Evolutionary conservation across 2,797 vertebrate species (phyloP), one percentile per base, ranked within the genome.

Genomic region (Eulemur albifrons): DNA sequence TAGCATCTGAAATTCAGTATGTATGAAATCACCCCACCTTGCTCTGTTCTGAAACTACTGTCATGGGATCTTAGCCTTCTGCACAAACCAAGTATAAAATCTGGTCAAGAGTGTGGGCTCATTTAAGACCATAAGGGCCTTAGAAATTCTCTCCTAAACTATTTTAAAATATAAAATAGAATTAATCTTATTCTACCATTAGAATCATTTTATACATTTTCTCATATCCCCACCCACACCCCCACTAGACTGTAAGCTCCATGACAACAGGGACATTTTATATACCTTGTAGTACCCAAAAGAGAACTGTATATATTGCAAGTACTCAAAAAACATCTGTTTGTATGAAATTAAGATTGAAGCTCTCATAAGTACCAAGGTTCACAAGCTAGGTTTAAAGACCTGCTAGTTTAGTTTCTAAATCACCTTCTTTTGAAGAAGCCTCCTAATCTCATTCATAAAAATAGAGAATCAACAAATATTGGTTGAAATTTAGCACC

Each of bases 141-240:
- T 93, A 35, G 3, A 87, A 83, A 88, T 95, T 80, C 45, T 79
- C 35, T 69, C 57, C 59, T 84, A 14, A 88, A 43, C 23, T 69
- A 88, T 72, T 87, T 75, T 67, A 63, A 95, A 92, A 63, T 77
- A 84, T 21, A 91, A 79, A 81, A 73, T 63, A 70, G 61, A 69
- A 69, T 48, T 54, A 67, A 79, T 80, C 43, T 83, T 45, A 7
- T 43, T 73, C 57, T 69, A 45, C 54, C 35, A 82, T 72, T 90
- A 50, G 2, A 77, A n/a, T 88, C 32, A 88, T 69, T 75, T 69
- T 75, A 88, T 43, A 25, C 50, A 79, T 86, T 82, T 75, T n/a
- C 27, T 32, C 20, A 30, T 40, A 75, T 13, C 25, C n/a, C 57
- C 27, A 63, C 13, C 14, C 40, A 40, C 35, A 90, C 32, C 50